Evolutionary conservation across 2,888 invertebrate genomes (phyloP).

Genomic region (Ennomos fuscantarius): DNA sequence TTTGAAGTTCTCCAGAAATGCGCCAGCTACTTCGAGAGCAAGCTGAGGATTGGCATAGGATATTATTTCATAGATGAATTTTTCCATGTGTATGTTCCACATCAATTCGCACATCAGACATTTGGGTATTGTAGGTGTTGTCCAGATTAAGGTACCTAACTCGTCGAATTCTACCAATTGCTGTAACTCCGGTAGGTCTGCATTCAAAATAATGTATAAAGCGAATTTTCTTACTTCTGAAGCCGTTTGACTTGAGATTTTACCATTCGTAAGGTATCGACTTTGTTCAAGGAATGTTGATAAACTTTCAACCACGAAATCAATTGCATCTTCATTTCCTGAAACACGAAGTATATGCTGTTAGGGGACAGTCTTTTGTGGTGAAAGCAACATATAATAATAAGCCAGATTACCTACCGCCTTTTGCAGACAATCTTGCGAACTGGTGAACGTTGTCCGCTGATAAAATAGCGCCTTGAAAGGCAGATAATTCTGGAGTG

Average conservation of each 20-base stretch:
- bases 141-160: conserved; percentile 66
- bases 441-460: conserved; percentile 65
- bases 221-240: conserved; percentile 60
- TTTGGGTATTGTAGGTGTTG: conserved; percentile 67
- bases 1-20: conserved; percentile 66
- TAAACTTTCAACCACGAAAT: conserved; percentile 54
- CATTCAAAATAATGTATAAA: conserved; percentile 68
- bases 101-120: conserved; percentile 73
- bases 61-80: conserved; percentile 67
- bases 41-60: conserved; percentile 61
- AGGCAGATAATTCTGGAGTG: conserved; percentile 63
- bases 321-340: conserved; percentile 75
- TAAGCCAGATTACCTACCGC: conserved; percentile 54
- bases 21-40: conserved; percentile 62
- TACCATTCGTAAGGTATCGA: conserved; percentile 50
- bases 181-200: conserved; percentile 62
- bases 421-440: conserved; percentile 62
- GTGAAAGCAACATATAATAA: no score
- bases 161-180: conserved; percentile 63
- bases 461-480: conserved; percentile 72
- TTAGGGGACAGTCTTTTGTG: conserved; percentile 16
- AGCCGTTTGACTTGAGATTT: conserved; percentile 42
- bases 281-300: conserved; percentile 57
- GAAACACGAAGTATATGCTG: conserved; percentile 18
- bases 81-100: conserved; percentile 67